phyloP scores from a whole-genome alignment of 2,888 invertebrate genomes.

The Macropis europaea region DNA sequence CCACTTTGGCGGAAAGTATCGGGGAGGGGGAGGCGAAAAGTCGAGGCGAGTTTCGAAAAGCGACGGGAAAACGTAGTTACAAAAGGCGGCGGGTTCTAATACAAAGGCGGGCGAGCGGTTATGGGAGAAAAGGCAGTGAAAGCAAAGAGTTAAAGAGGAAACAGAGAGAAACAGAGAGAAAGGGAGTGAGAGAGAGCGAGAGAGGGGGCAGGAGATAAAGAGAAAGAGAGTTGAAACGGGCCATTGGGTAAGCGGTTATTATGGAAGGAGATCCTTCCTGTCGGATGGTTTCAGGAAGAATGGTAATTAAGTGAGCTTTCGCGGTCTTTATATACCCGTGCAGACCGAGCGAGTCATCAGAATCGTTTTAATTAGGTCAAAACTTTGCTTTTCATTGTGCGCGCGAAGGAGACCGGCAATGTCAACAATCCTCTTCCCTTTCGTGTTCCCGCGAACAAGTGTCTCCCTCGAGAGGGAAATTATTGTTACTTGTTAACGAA shows the following conservation, averaged over 20 bases:
- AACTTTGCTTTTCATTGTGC: conserved; percentile 10
- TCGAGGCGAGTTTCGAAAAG: too few relatives aligned
- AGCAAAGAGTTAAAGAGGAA: conserved; percentile 4
- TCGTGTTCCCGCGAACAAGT: background rate
- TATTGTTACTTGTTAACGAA: background rate
- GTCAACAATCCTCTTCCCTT: conserved; percentile 3
- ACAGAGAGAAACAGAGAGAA: too few relatives aligned
- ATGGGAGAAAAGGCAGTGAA: background rate
- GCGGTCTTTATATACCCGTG: background rate
- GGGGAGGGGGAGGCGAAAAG: too few relatives aligned
- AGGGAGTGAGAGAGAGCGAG: background rate
- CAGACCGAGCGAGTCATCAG: background rate
- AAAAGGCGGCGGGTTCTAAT: too few relatives aligned
- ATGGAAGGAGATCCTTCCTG: background rate
- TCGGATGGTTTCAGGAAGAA: conserved; percentile 8
- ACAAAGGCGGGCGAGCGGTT: background rate
- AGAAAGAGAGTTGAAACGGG: conserved; percentile 10
- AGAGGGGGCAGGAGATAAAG: background rate
- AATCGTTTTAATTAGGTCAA: conserved; percentile 31
- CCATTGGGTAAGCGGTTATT: conserved; percentile 20
- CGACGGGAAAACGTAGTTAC: too few relatives aligned
- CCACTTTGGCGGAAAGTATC: too few relatives aligned
- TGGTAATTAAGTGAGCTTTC: conserved; percentile 24
- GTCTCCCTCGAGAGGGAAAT: background rate
- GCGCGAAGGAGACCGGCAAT: background rate